Base-by-base conservation (phyloP, 2,888 invertebrate species). In the Euclidia mi region DNA sequence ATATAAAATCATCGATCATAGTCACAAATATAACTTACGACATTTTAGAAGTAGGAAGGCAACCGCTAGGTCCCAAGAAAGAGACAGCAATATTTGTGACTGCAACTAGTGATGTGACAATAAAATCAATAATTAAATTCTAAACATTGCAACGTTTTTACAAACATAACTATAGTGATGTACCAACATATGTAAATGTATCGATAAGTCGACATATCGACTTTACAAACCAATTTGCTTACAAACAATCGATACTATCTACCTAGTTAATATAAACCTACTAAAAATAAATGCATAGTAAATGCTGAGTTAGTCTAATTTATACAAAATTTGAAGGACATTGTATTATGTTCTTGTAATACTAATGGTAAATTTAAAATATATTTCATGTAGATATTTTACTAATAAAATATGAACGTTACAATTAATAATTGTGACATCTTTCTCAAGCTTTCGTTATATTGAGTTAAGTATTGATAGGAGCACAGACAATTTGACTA, bases 251-350 rank as follows among this genome's bases (percentile, higher is more conserved):
- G 12, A 14, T 14, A 38, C 29, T 37, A n/a, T n/a, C 3, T 3
- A 35, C 37, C 29, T 37, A 52, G 20, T 59, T 17, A 51, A 65
- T 34, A 55, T 51, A 65, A 37, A 69, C 56, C 45, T 56, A 68
- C 18, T 65, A 53, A 57, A 52, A 71, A 60, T 71, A 68, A 71
- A 70, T 70, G 72, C 72, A 67, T 41, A n/a, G 9, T 53, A 71
- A 71, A 68, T 71, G 72, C 68, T 17, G 14, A 32, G 9, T 56
- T 65, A 55, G 29, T 65, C 42, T 15, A 53, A 55, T 41, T 49
- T 46, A 51, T 29, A 18, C 4, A 25, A 41, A 31, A 45, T 34
- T 44, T 17, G 6, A 50, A 29, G 44, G 44, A 66, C 14, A 44
- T 38, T 37, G 31, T 31, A 7, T n/a, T 20, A 10, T 40, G 35